phyloP scores from a whole-genome alignment of 2,888 invertebrate species.

The Macrophya alboannulata region DNA sequence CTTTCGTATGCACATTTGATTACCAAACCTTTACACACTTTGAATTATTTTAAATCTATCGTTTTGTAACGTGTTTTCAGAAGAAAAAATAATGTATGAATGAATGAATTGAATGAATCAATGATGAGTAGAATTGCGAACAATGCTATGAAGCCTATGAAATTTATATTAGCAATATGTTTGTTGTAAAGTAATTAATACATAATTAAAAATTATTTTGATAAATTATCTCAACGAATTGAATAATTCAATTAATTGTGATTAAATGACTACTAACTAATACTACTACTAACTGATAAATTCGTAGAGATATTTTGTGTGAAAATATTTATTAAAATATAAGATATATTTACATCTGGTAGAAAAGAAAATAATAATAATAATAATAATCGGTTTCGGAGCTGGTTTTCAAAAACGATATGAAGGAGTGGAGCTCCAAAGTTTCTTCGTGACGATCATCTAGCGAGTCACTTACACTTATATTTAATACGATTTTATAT shows the following conservation, averaged over 20 bases:
- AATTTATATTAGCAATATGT: constrained; percentile 8
- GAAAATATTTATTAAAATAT: constrained; percentile 66
- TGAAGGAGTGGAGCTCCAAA: neutral
- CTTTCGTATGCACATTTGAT: neutral
- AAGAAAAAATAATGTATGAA: neutral
- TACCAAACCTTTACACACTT: neutral
- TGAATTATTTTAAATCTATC: neutral
- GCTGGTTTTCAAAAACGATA: neutral
- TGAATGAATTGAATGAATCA: neutral
- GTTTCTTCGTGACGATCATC: neutral
- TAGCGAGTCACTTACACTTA: constrained; percentile 6
- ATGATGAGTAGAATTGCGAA: neutral
- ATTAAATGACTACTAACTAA: no score
- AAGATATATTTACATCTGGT: constrained; percentile 63
- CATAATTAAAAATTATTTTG: neutral
- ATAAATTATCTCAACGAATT: neutral
- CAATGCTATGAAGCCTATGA: neutral
- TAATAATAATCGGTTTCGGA: neutral
- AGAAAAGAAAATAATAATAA: constrained; percentile 62
- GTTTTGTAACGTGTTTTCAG: neutral
- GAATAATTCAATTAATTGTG: no score
- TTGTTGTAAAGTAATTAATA: neutral
- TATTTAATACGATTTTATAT: constrained; percentile 6
- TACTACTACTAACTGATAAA: neutral
- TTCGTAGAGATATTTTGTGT: constrained; percentile 30